These are phyloP conservation scores for Gisinianus flammeolus DNA, from an alignment of 2,888 invertebrate species.

Conservation along the genomic window DNA sequence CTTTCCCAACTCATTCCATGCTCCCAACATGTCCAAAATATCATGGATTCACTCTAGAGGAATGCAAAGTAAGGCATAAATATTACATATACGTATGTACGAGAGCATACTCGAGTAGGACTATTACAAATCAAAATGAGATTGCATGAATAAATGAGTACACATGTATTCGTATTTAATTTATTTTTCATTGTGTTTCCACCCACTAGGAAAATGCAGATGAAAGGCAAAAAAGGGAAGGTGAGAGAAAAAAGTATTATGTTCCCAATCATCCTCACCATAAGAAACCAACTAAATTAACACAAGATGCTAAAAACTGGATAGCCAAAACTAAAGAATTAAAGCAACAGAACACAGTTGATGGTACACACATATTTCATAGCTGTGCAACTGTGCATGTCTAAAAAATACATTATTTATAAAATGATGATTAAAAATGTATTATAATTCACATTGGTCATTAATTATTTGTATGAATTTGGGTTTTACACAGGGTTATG, in stretches of 20 bases:
- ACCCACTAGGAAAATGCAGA: constrained; percentile 47
- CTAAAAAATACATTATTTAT: background rate
- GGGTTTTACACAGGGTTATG: too few species aligned
- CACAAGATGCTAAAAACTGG: constrained; percentile 54
- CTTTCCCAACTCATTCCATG: constrained; percentile 81
- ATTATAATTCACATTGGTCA: too few species aligned
- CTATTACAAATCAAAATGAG: too few species aligned
- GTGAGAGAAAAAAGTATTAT: constrained; percentile 46
- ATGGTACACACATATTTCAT: constrained; percentile 39
- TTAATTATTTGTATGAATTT: too few species aligned
- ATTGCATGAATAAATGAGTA: too few species aligned
- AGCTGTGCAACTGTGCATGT: background rate
- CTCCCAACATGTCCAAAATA: constrained; percentile 89
- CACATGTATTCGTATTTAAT: too few species aligned
- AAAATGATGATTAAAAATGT: too few species aligned
- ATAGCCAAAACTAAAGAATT: constrained; percentile 51
- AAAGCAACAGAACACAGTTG: constrained; percentile 48
- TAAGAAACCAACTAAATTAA: constrained; percentile 49
- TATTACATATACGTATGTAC: too few species aligned
- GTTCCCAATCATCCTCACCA: constrained; percentile 43
- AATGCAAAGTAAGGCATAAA: constrained; percentile 71
- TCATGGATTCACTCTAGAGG: constrained; percentile 80
- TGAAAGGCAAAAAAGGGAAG: constrained; percentile 42
- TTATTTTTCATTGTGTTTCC: background rate
- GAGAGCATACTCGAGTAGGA: too few species aligned